Base-by-base conservation (phyloP, 2,113 vertebrate species). In the Catharus minimus region DNA sequence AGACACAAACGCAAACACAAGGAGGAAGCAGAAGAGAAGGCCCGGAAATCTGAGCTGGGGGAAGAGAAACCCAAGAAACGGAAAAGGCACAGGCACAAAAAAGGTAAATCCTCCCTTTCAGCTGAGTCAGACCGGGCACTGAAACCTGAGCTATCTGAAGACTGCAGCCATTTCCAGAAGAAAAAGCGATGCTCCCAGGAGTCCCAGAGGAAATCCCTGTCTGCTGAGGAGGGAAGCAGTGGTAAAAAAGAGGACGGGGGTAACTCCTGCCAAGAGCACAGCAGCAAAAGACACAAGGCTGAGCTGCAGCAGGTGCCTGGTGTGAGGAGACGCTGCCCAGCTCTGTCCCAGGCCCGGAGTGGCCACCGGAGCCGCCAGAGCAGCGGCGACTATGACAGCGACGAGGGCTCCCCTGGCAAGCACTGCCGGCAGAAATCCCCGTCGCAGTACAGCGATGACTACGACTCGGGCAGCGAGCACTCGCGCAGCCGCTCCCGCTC, bases 41-140 rank as follows among this genome's bases (percentile, higher is more conserved):
- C 95, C 22, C 97, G 97, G 24, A 97, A 97, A 28, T 95, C 94
- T 24, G 97, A 94, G 5, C 91, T 66, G 5, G 98, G 97, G 43
- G 98, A 99, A 39, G 98, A 98, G 56, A 99, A 98, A 76, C 97
- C 98, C 78, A 99, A 98, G 94, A 99, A 99, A 91, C 98, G 98
- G 93, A 99, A 98, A 92, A 99, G 99, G 82, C 98, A 97, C 95
- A 98, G 99, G 94, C 98, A 96, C 84, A 99, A 98, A 97, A 99
- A 99, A 69, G 96, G 95, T 65, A 98, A 98, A 90, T 88, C 94
- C 11, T 95, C 75, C 13, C 82, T 97, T 38, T 86, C 50, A 0
- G 13, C 82, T 0, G 97, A 97, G 30, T 94, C 96, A 1, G 97
- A 98, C 16, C 92, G 95, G 52, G 93, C 88, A 0, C 93, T 96